phyloP scores from a whole-genome alignment of 2,797 vertebrate species.

The Gephyroberyx darwinii region DNA sequence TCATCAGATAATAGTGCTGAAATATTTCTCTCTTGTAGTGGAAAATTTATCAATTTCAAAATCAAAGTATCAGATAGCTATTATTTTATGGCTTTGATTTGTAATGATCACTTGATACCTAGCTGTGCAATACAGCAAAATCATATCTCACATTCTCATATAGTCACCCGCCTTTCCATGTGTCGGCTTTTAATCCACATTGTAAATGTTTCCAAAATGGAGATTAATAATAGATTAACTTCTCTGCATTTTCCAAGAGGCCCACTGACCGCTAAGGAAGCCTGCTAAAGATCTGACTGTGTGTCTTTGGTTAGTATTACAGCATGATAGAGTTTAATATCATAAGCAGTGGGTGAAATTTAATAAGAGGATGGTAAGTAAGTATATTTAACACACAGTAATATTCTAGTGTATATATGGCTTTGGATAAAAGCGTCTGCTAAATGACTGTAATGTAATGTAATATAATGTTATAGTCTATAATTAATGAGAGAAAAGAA shows the following conservation, averaged over 20 bases:
- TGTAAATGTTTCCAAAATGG: conserved; percentile 66
- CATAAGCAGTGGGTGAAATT: not conserved
- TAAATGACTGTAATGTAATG: no score
- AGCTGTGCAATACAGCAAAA: conserved; percentile 16
- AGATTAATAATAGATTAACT: conserved; percentile 82
- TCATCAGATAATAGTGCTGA: no score
- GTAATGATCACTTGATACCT: conserved; percentile 10
- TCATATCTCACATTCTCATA: conserved; percentile 31
- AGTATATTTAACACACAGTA: not conserved
- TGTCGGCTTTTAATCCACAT: conserved; percentile 40
- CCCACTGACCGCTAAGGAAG: conserved; percentile 51
- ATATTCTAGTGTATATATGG: not conserved
- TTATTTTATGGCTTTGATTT: conserved; percentile 38
- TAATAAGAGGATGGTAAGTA: not conserved
- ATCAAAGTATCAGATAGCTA: not conserved
- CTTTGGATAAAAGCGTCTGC: no score
- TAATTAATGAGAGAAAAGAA: no score
- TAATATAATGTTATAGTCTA: no score
- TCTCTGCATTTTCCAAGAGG: conserved; percentile 62
- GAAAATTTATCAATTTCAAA: not conserved
- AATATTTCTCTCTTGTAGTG: not conserved
- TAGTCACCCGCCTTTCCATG: conserved; percentile 46
- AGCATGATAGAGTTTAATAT: not conserved
- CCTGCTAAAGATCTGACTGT: conserved; percentile 34
- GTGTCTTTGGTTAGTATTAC: not conserved